These are phyloP conservation scores for Agrochola lychnidis DNA, from an alignment of 2,888 invertebrate genomes.

Conservation along the genomic window DNA sequence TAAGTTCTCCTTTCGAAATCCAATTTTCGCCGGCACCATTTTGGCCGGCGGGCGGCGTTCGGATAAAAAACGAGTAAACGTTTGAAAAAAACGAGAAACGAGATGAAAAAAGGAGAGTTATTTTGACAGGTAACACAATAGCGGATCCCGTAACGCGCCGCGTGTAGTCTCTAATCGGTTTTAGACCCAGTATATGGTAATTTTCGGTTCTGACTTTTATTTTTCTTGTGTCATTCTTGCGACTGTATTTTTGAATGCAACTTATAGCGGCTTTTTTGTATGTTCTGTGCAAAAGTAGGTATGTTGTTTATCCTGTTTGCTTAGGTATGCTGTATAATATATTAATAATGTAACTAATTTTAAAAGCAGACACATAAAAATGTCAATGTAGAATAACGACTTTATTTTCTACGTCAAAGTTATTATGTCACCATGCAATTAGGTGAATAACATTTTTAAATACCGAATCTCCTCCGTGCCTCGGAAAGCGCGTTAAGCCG, in stretches of 20 bases:
- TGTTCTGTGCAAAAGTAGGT: conserved; percentile 3
- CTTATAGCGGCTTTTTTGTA: background rate
- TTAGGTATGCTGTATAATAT: background rate
- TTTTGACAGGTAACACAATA: conserved; percentile 87
- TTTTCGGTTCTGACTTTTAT: conserved; percentile 38
- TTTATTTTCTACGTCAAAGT: conserved; percentile 9
- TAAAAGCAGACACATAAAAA: conserved; percentile 29
- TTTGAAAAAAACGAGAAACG: conserved; percentile 71
- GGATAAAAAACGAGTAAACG: conserved; percentile 67
- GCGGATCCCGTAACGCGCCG: conserved; percentile 77
- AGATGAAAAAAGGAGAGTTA: conserved; percentile 80
- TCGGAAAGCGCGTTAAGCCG: too few species aligned
- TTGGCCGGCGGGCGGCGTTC: conserved; percentile 38
- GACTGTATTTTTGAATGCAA: background rate
- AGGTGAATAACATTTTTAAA: background rate
- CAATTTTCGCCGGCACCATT: conserved; percentile 69
- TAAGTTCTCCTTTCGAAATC: conserved; percentile 56
- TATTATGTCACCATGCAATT: background rate
- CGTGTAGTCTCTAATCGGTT: conserved; percentile 67
- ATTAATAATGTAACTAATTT: background rate
- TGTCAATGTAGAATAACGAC: conserved; percentile 2
- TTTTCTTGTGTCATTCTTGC: conserved; percentile 36
- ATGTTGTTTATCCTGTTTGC: conserved; percentile 1
- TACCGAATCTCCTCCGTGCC: too few species aligned
- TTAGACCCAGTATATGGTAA: conserved; percentile 65